Percentiles rank a stretch among this genome's conserved stretches.
Evolutionary conservation across 2,888 invertebrate species (phyloP).

Genomic region (Seira musarum): DNA sequence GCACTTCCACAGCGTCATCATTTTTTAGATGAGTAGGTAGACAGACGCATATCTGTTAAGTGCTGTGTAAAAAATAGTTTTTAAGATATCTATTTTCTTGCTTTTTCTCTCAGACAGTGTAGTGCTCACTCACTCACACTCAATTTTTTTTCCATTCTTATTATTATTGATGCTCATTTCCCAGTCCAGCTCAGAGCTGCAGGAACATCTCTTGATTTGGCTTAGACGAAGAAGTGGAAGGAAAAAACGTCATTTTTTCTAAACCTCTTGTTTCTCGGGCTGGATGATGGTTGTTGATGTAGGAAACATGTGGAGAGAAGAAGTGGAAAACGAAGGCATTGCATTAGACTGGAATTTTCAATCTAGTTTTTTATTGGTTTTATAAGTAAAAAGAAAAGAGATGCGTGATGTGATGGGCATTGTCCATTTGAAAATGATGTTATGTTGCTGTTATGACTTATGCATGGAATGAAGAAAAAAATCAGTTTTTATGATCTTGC

Average conservation of each 20-base stretch:
- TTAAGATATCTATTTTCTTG: constrained; percentile 51
- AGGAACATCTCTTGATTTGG: background rate
- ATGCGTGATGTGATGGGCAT: constrained; percentile 63
- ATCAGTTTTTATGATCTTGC: constrained; percentile 1
- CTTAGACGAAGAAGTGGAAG: background rate
- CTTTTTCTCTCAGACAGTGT: constrained; percentile 24
- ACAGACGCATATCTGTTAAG: constrained; percentile 39
- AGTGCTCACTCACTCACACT: constrained; percentile 39
- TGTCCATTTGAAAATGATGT: constrained; percentile 62
- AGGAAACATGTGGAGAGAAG: constrained; percentile 51
- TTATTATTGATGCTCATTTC: constrained; percentile 56
- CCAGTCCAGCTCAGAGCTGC: constrained; percentile 8
- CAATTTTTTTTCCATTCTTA: constrained; percentile 19
- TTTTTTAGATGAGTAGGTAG: constrained; percentile 32
- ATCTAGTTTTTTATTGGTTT: constrained; percentile 64
- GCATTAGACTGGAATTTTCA: constrained; percentile 63
- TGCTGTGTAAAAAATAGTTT: constrained; percentile 54
- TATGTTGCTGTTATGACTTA: constrained; percentile 61
- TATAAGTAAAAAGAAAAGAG: constrained; percentile 32
- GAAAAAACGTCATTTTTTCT: constrained; percentile 29
- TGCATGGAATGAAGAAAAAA: constrained; percentile 24
- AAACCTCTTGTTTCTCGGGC: constrained; percentile 3
- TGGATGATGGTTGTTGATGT: constrained; percentile 9
- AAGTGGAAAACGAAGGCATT: constrained; percentile 30
- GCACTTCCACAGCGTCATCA: constrained; percentile 36